These are phyloP conservation scores for Callyntrura sp. DNA, from an alignment of 2,888 invertebrate species.

Conservation along the genomic window DNA sequence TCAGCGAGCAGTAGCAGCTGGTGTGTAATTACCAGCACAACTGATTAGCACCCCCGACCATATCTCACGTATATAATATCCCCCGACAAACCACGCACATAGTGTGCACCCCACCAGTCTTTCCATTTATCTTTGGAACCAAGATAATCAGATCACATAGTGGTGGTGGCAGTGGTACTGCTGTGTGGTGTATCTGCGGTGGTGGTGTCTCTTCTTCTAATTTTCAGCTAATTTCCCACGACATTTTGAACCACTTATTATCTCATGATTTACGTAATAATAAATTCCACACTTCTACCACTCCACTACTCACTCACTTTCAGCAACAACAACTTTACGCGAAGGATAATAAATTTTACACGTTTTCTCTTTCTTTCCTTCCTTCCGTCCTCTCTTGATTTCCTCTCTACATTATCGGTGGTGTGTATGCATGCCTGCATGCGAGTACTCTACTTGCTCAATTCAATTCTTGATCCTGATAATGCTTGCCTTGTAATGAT, in stretches of 20 bases:
- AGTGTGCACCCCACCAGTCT: background rate
- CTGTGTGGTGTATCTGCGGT: too few relatives aligned
- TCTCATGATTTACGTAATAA: constrained; percentile 77
- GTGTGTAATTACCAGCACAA: constrained; percentile 43
- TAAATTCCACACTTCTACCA: constrained; percentile 72
- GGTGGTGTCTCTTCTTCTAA: constrained; percentile 54
- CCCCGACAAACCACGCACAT: too few relatives aligned
- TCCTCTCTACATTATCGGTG: constrained; percentile 2
- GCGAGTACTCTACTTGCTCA: constrained; percentile 15
- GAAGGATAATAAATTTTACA: constrained; percentile 71
- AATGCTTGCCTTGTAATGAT: constrained; percentile 43
- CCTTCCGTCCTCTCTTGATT: background rate
- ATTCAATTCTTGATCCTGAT: constrained; percentile 45
- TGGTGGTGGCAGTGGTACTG: constrained; percentile 19
- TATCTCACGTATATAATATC: background rate
- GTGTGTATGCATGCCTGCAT: too few relatives aligned
- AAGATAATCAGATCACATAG: constrained; percentile 28
- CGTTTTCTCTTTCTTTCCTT: too few relatives aligned
- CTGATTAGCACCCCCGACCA: constrained; percentile 49
- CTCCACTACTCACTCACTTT: constrained; percentile 66
- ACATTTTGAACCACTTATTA: constrained; percentile 77
- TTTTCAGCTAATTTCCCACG: constrained; percentile 78
- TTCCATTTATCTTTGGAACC: background rate
- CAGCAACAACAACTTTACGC: constrained; percentile 65
- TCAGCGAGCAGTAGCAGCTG: constrained; percentile 38